Base-by-base conservation (phyloP, 2,888 invertebrate species). In the Gastrophysa polygoni region DNA sequence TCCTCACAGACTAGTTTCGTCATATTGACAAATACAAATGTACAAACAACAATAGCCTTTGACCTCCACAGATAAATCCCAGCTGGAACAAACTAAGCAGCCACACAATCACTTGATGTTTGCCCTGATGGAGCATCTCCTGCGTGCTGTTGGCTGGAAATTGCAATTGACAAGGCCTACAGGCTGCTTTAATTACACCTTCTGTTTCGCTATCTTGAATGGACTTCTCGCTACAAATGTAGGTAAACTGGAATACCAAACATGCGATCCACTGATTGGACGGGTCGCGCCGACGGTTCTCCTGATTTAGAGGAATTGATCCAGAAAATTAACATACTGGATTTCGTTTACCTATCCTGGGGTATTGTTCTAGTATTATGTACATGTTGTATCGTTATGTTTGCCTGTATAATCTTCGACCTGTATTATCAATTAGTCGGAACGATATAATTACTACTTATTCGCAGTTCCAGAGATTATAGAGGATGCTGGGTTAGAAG, bases 101-200 rank as follows among this genome's bases (percentile, higher is more conserved):
- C 24, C 24, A 24, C 24, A 4, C 21, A 24, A 48, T 24, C n/a
- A 46, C 46, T 10, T 3, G 17, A 46, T 46, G 1, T 24, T 48
- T 24, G 24, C 21, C 11, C 24, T 21, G 18, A 21, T 21, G 18
- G 24, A 20, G 20, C 17, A 47, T 24, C 47, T n/a, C 24, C 8
- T 24, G 20, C 17, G 3, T 4, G 10, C 8, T 8, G 46, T 20
- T 46, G 11, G 29, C 47, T 61, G 60, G 56, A 56, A 61, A 44
- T 56, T 51, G 56, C 50, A 55, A 61, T 61, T 56, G 56, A 61
- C 61, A 56, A 57, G 49, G 56, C 50, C 28, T 46, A 49, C 56
- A 56, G 50, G 54, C 24, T 24, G 16, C 24, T 54, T 54, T 54
- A 24, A 54, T 54, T 54, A 54, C 43, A 43, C 28, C 24, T 54